Percentiles rank a stretch among this genome's conserved stretches.
These are phyloP conservation scores for Tyrannus savana DNA, from an alignment of 2,113 vertebrate species.

Conservation along the genomic window DNA sequence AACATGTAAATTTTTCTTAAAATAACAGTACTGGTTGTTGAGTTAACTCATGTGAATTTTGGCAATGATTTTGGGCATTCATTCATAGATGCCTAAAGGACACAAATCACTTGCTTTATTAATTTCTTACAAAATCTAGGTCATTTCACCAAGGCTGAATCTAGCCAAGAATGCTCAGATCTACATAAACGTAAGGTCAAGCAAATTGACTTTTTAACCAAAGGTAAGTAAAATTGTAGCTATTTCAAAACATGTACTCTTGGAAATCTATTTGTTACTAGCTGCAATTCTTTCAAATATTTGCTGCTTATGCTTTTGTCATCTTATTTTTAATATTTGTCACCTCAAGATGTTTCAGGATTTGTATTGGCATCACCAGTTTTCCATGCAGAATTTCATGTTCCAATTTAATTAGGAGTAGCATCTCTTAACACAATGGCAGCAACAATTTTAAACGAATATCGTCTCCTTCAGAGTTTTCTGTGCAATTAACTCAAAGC, in stretches of 20 bases:
- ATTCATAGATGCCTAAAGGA: not conserved
- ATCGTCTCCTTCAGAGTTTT: constrained; percentile 15
- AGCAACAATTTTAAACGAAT: constrained; percentile 50
- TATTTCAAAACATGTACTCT: not conserved
- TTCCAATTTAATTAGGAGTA: constrained; percentile 31
- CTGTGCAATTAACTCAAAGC: constrained; percentile 33
- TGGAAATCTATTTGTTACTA: not conserved
- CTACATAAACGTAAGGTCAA: not conserved
- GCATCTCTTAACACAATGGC: not conserved
- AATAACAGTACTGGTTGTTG: not conserved
- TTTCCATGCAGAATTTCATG: not conserved
- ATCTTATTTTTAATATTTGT: not conserved
- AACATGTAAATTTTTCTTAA: not conserved
- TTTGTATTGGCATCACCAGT: not conserved
- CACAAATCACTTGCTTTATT: not conserved
- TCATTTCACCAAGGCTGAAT: not conserved
- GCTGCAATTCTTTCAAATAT: not conserved
- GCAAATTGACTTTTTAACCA: not conserved
- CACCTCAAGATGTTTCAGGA: not conserved
- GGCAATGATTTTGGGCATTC: not conserved
- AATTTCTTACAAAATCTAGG: not conserved
- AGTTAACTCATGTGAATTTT: not conserved
- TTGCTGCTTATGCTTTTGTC: not conserved
- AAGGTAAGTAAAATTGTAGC: not conserved
- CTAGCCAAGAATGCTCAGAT: not conserved